Percentiles rank a stretch among this genome's conserved stretches.
Conservation (phyloP, 2,888 invertebrate species). For the Rhamphomyia laevipes region DNA sequence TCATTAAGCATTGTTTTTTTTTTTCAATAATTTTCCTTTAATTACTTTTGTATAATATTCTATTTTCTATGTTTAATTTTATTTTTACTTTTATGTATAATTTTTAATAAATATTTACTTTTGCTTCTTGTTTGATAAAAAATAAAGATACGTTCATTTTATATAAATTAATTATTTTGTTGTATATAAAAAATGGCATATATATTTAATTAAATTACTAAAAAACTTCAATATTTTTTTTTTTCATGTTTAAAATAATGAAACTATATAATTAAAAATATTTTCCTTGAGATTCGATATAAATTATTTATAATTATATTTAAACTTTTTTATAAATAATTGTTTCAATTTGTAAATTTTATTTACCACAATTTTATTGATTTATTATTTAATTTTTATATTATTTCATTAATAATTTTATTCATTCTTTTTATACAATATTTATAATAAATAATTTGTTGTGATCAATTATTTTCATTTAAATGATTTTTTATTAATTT, state of each 20-base stretch:
- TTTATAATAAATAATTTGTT: too few species aligned
- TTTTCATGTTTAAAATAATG: too few species aligned
- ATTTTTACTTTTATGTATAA: not conserved
- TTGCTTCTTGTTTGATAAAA: not conserved
- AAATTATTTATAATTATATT: too few species aligned
- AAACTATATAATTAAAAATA: too few species aligned
- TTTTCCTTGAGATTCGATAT: too few species aligned
- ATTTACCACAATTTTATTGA: not conserved
- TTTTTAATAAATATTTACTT: not conserved
- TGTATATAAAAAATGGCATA: not conserved
- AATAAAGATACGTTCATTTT: not conserved
- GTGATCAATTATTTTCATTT: too few species aligned
- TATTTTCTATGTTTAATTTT: not conserved
- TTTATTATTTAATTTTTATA: not conserved
- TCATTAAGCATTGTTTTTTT: not conserved
- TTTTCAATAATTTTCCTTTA: not conserved
- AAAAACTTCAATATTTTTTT: too few species aligned
- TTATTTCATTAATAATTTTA: too few species aligned
- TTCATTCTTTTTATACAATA: too few species aligned
- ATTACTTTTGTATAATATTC: not conserved
- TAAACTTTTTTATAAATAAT: too few species aligned
- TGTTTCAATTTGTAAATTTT: not conserved
- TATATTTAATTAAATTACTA: too few species aligned
- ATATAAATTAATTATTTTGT: not conserved
- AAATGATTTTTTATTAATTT: too few species aligned